A percentile compares a stretch with the other conserved stretches of the same genome.
phyloP scores from a whole-genome alignment of 2,888 invertebrate genomes.

The Laspeyria flexula region DNA sequence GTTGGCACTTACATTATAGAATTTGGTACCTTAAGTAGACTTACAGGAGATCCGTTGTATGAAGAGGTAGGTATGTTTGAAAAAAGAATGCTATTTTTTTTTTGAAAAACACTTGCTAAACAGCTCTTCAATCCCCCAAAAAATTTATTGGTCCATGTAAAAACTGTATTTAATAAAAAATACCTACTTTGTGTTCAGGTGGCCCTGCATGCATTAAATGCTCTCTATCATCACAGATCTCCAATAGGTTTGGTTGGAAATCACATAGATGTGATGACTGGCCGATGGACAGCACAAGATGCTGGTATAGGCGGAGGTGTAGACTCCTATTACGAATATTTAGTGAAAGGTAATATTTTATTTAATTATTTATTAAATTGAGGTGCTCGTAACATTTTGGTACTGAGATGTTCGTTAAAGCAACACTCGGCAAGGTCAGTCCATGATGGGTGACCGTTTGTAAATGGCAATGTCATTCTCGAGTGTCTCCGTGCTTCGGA shows the following conservation, averaged over 20 bases:
- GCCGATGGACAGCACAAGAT: slow-evolving; percentile 98
- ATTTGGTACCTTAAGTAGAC: slow-evolving; percentile 96
- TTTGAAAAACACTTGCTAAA: too few relatives aligned
- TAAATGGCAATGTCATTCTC: too few relatives aligned
- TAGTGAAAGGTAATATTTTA: slow-evolving; percentile 95
- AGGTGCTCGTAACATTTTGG: too few relatives aligned
- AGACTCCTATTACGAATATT: slow-evolving; percentile 99
- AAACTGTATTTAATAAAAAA: too few relatives aligned
- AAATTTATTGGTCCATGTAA: too few relatives aligned
- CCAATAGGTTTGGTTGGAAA: slow-evolving; percentile 97
- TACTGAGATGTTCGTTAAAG: too few relatives aligned
- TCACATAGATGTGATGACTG: slow-evolving; percentile 97
- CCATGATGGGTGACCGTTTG: too few relatives aligned
- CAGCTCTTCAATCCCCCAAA: too few relatives aligned
- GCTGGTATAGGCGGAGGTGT: slow-evolving; percentile 98
- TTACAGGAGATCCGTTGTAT: slow-evolving; percentile 97
- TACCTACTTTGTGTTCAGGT: slow-evolving; percentile 78
- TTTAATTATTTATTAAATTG: too few relatives aligned
- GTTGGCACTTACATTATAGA: slow-evolving; percentile 99
- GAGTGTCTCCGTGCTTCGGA: too few relatives aligned
- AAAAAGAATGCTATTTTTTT: too few relatives aligned
- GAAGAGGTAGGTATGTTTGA: slow-evolving; percentile 90
- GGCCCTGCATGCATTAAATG: slow-evolving; percentile 95
- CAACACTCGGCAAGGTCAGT: too few relatives aligned
- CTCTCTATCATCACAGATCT: slow-evolving; percentile 94